Evolutionary conservation across 2,888 invertebrate species (phyloP), one percentile per base, ranked within the genome.

Genomic region (Drosophila colorata): DNA sequence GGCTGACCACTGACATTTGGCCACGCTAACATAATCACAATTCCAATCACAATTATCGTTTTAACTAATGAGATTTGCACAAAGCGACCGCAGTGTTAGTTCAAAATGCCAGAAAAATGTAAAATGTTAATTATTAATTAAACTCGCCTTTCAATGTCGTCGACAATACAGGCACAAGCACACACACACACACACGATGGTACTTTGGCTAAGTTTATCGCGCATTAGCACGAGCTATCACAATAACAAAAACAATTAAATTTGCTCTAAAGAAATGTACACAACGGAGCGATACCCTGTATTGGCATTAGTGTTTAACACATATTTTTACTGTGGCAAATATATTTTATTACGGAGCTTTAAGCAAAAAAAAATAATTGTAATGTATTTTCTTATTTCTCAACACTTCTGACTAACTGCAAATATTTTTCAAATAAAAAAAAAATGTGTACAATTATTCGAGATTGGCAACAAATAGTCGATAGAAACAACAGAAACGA

Each of bases 101-200:
- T 33, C 35, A 46, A 58, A 33, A 40, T 37, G 28, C 23, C 13
- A 64, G 40, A 47, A 14, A 56, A 60, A 23, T 23, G 18, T 35
- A 68, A 74, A 84, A 70, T 80, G 56, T 56, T 74, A 78, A 80
- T 78, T 82, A 74, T 72, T 82, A 84, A 84, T 87, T 84, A 84
- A 84, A 80, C 78, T 69, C 80, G 70, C 70, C 46, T 68, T 76
- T 78, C 71, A 77, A 69, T 76, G 68, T 57, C 72, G 67, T 46
- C 52, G 31, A 55, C 59, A 60, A 20, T 11, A 41, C 41, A 57
- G 18, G 38, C 35, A 13, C 28, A 37, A 14, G 44, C 37, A 38
- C 14, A 46, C 11, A n/a, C n/a, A 31, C 40, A 40, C 18, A 38
- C 46, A 28, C 14, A 57, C 18, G 25, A 18, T 4, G 47, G 33